Percentiles rank a stretch among this genome's conserved stretches.
phyloP scores from a whole-genome alignment of 2,113 vertebrate species.

The Strix aluco region DNA sequence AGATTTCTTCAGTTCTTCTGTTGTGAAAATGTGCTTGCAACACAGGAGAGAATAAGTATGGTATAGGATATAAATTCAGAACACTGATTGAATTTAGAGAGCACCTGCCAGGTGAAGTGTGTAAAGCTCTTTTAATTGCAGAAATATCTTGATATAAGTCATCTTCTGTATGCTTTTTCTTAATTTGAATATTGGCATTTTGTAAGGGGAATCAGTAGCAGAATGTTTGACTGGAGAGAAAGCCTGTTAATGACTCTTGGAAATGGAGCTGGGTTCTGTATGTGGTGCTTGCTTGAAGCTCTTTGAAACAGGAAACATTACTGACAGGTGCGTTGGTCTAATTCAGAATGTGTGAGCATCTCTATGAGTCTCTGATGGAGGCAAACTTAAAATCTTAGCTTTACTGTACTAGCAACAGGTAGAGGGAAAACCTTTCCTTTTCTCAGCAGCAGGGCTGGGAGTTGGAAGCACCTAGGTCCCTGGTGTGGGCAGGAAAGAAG shows the following conservation, averaged over 20 bases:
- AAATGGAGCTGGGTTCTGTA: neutral
- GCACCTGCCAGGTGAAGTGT: neutral
- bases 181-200: neutral
- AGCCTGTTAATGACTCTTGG: neutral
- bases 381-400: neutral
- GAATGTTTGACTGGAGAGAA: neutral
- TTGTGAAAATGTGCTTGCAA: neutral
- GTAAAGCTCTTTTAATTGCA: neutral
- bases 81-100: neutral
- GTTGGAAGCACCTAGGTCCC: neutral
- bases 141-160: neutral
- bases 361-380: neutral
- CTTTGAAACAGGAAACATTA: neutral
- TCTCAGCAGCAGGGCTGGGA: neutral
- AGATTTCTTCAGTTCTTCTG: neutral
- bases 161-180: neutral
- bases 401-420: neutral
- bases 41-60: neutral
- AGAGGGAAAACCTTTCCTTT: neutral
- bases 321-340: neutral
- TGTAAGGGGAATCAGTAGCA: neutral
- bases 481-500: neutral
- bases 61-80: neutral
- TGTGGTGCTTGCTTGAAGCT: neutral
- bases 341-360: neutral